Evolutionary conservation across 1,140 invertebrate species (phyloP).

Genomic region (Glomeris maerens): DNA sequence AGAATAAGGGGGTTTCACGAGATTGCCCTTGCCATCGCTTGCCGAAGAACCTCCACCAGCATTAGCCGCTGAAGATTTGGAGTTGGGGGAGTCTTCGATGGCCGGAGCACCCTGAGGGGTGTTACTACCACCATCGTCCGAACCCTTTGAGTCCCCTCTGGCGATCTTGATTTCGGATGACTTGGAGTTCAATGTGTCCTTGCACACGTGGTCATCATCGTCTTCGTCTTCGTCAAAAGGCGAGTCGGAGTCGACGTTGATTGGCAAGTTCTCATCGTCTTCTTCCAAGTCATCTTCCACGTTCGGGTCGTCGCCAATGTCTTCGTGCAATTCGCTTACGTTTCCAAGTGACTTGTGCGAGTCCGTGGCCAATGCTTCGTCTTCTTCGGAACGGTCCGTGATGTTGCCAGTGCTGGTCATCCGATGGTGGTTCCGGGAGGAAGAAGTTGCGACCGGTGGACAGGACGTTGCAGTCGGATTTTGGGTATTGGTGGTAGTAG

Average conservation of each 20-base stretch:
- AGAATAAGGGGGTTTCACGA: constrained; percentile 90
- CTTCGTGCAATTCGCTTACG: too few species aligned
- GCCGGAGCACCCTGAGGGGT: background rate
- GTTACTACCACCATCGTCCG: too few species aligned
- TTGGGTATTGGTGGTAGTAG: too few species aligned
- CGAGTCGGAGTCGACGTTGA: constrained; percentile 7
- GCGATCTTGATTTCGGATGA: background rate
- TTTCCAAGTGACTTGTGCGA: too few species aligned
- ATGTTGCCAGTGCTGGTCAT: too few species aligned
- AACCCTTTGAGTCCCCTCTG: too few species aligned
- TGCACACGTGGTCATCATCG: background rate
- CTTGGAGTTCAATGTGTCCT: background rate
- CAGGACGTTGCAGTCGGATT: too few species aligned
- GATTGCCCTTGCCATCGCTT: constrained; percentile 23
- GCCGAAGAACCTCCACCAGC: constrained; percentile 5
- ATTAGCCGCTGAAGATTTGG: constrained; percentile 11
- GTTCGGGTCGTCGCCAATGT: background rate
- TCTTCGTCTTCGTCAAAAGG: background rate
- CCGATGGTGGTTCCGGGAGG: too few species aligned
- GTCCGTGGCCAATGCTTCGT: too few species aligned
- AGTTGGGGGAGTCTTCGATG: background rate
- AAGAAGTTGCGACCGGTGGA: too few species aligned
- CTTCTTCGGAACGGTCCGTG: too few species aligned
- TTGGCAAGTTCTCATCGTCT: constrained; percentile 4
- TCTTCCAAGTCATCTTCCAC: background rate